Evolutionary conservation across 2,113 vertebrate genomes (phyloP).

Genomic region (Typhlomys cinereus): DNA sequence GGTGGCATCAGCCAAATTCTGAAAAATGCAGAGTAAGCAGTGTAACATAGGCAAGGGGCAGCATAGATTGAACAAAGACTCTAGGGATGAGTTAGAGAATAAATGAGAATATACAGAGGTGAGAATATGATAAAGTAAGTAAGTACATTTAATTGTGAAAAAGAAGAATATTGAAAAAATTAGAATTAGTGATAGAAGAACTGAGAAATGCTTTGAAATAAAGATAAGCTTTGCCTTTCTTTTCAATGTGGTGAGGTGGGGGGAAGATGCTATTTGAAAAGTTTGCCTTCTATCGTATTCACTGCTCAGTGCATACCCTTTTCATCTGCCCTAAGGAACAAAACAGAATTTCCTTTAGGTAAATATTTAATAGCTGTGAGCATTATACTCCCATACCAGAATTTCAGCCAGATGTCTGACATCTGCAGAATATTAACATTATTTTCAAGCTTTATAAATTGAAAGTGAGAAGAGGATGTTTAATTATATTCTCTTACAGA

Average conservation of each 20-base stretch:
- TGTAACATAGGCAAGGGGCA: background rate
- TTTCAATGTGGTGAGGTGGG: background rate
- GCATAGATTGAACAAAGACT: background rate
- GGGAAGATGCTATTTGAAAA: background rate
- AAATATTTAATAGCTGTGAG: slow-evolving; percentile 54
- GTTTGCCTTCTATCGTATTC: background rate
- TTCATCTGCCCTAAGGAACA: background rate
- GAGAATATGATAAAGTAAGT: too few relatives aligned
- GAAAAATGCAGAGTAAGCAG: background rate
- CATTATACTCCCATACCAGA: background rate
- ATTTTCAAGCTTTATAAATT: slow-evolving; percentile 11
- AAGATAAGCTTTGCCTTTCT: background rate
- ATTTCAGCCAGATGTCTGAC: slow-evolving; percentile 38
- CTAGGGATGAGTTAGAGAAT: too few relatives aligned
- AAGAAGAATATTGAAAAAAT: background rate
- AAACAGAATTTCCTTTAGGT: background rate
- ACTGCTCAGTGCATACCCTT: background rate
- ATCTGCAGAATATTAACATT: slow-evolving; percentile 52
- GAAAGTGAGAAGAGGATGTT: background rate
- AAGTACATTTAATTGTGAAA: background rate
- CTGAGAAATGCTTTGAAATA: background rate
- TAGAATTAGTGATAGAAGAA: background rate
- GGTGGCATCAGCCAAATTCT: background rate
- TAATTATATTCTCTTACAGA: slow-evolving; percentile 49
- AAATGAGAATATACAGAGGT: too few relatives aligned